These are phyloP conservation scores for Periophthalmus modestus DNA, from an alignment of 2,113 vertebrate species.

Conservation along the genomic window DNA sequence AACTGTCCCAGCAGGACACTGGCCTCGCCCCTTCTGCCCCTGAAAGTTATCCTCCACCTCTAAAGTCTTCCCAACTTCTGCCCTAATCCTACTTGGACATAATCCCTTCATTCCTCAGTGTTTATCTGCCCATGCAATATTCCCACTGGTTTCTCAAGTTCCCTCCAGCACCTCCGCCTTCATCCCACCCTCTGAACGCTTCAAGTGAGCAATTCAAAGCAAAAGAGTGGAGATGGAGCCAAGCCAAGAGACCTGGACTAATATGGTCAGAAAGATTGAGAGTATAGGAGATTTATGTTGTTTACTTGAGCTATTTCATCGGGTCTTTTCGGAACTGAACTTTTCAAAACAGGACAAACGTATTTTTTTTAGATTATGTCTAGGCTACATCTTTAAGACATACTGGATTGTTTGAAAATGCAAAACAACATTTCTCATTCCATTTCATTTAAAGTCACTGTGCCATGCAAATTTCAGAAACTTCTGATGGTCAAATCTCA, in stretches of 20 bases:
- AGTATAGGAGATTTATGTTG: slow-evolving; percentile 21
- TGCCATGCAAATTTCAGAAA: too few species aligned
- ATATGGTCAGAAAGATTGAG: slow-evolving; percentile 64
- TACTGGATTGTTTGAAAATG: too few species aligned
- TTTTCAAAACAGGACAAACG: background rate
- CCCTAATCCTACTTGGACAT: slow-evolving; percentile 33
- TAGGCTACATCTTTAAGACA: too few species aligned
- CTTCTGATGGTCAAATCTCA: background rate
- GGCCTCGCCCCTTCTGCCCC: slow-evolving; percentile 37
- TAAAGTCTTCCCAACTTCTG: slow-evolving; percentile 3
- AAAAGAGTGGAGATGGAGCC: slow-evolving; percentile 34
- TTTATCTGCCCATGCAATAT: slow-evolving; percentile 18
- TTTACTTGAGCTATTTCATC: background rate
- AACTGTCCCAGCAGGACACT: slow-evolving; percentile 55
- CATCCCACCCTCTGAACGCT: slow-evolving; percentile 18
- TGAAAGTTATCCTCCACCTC: slow-evolving; percentile 61
- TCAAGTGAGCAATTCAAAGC: slow-evolving; percentile 14
- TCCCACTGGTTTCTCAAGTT: slow-evolving; percentile 20
- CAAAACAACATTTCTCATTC: too few species aligned
- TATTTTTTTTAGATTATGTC: too few species aligned
- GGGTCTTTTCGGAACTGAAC: background rate
- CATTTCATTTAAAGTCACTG: too few species aligned
- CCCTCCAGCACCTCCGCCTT: slow-evolving; percentile 14
- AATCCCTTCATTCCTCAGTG: slow-evolving; percentile 48
- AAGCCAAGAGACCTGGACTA: slow-evolving; percentile 39